Percentiles rank a stretch among this genome's conserved stretches.
phyloP scores from a whole-genome alignment of 2,888 invertebrate genomes.

The Troides oblongomaculatus region DNA sequence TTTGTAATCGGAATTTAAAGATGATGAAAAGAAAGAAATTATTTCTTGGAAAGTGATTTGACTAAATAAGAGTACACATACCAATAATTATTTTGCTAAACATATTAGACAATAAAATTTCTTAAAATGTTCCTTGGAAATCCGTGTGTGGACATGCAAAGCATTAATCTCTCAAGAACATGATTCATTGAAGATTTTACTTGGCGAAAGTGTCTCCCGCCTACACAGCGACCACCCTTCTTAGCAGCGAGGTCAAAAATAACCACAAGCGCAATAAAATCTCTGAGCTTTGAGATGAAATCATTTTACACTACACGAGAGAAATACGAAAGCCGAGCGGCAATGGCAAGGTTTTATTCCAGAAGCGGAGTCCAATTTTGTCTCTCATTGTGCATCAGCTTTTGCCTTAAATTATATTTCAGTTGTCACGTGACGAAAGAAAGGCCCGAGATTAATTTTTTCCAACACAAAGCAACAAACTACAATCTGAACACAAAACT shows the following conservation, averaged over 20 bases:
- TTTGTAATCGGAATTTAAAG: too few species aligned
- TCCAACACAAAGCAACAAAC: conserved; percentile 4
- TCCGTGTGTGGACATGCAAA: conserved; percentile 26
- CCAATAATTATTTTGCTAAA: too few species aligned
- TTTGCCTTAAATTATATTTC: conserved; percentile 59
- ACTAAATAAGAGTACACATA: too few species aligned
- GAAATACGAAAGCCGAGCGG: conserved; percentile 51
- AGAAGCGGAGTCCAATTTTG: conserved; percentile 58
- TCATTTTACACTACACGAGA: conserved; percentile 44
- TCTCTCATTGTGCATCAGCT: conserved; percentile 59
- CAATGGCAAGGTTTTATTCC: conserved; percentile 47
- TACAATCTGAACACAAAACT: too few species aligned
- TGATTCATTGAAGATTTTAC: conserved; percentile 8
- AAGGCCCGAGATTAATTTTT: conserved; percentile 34
- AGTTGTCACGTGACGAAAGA: conserved; percentile 44
- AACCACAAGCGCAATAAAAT: conserved; percentile 19
- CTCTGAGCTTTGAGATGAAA: conserved; percentile 37
- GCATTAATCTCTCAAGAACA: conserved; percentile 1
- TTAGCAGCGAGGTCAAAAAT: conserved; percentile 11
- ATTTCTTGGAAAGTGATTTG: too few species aligned
- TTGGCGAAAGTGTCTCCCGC: conserved; percentile 9
- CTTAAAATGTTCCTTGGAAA: too few species aligned
- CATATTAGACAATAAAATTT: too few species aligned
- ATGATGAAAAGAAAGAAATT: too few species aligned
- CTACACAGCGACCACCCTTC: conserved; percentile 1